phyloP scores from a whole-genome alignment of 2,797 vertebrate species.

The Propithecus perrieri region DNA sequence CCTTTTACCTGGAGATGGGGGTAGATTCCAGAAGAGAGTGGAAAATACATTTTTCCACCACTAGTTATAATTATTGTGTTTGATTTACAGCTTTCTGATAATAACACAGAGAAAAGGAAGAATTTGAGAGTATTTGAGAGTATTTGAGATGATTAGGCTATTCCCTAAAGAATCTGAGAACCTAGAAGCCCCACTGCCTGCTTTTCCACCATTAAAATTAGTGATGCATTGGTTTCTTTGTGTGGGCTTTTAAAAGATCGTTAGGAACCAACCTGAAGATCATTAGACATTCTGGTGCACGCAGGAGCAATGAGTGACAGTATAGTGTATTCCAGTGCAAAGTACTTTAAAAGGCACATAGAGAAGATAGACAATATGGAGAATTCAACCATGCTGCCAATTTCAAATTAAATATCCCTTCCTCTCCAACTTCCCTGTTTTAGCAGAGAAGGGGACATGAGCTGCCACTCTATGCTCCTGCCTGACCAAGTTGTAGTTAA shows the following conservation, averaged over 20 bases:
- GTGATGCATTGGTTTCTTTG: not conserved
- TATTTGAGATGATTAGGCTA: constrained; percentile 54
- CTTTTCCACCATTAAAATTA: constrained; percentile 44
- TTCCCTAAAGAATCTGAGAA: constrained; percentile 61
- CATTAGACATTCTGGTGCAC: not conserved
- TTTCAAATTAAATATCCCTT: not conserved
- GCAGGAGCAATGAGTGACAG: not conserved
- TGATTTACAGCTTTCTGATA: constrained; percentile 50
- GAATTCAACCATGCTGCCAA: not conserved
- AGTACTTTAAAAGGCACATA: not conserved
- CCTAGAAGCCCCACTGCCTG: not conserved
- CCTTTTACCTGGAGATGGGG: not conserved
- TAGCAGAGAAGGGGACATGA: not conserved
- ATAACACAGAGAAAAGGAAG: constrained; percentile 54
- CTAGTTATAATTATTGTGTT: constrained; percentile 19
- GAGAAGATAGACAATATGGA: not conserved
- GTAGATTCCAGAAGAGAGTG: not conserved
- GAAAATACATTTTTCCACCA: not conserved
- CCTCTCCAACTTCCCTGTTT: not conserved
- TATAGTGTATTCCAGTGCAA: not conserved
- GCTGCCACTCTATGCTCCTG: not conserved
- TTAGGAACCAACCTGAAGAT: not conserved
- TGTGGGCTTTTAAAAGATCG: not conserved
- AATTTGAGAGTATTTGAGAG: constrained; percentile 46
- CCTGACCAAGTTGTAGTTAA: not conserved